Evolutionary conservation across 2,797 vertebrate species (phyloP).

Genomic region (Babyrousa celebensis): DNA sequence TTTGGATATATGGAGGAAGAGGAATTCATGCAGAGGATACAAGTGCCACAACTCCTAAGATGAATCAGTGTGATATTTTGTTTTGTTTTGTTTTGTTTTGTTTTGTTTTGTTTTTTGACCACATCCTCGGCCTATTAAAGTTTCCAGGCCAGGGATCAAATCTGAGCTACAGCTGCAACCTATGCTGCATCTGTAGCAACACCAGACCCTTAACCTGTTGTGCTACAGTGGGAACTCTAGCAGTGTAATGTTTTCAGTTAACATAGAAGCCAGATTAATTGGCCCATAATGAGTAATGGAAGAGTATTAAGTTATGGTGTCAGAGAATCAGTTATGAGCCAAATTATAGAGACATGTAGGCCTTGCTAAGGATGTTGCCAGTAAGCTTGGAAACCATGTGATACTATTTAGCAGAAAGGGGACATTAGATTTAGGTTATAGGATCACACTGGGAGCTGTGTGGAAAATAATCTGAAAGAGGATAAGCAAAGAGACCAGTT

Average conservation of each 20-base stretch:
- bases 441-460: not conserved
- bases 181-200: too few relatives aligned
- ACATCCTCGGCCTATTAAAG: too few relatives aligned
- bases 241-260: not conserved
- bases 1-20: not conserved
- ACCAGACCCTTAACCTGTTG: too few relatives aligned
- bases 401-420: not conserved
- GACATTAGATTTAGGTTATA: not conserved
- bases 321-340: not conserved
- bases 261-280: not conserved
- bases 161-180: too few relatives aligned
- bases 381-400: not conserved
- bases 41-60: not conserved
- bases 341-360: not conserved
- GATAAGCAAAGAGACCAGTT: not conserved
- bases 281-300: not conserved
- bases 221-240: too few relatives aligned
- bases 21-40: not conserved
- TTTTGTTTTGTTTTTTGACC: too few relatives aligned
- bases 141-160: too few relatives aligned
- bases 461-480: not conserved
- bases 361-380: not conserved
- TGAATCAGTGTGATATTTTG: not conserved
- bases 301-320: not conserved
- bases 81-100: not conserved